Conservation (phyloP, 1,140 invertebrate species). For the Leptinotarsa undecemlineata region DNA sequence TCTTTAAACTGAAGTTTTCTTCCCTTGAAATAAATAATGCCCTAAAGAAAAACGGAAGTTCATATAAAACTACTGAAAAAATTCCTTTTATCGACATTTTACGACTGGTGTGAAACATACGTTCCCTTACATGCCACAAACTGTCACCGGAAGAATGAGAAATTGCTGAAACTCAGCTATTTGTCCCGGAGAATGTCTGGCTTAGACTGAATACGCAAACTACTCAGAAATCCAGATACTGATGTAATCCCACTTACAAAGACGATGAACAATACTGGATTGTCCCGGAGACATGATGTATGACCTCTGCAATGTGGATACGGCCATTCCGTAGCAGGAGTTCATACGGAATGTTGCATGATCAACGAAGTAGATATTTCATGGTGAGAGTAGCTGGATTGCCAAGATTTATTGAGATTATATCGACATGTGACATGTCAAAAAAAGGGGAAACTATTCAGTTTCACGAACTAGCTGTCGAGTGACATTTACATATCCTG, state of each 20-base stretch:
- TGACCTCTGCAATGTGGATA: not conserved
- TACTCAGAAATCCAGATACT: conserved; percentile 1
- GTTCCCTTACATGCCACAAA: not conserved
- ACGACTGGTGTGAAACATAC: not conserved
- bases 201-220: not conserved
- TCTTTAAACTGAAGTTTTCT: too few species aligned
- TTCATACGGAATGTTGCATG: conserved; percentile 1
- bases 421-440: too few species aligned
- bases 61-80: not conserved
- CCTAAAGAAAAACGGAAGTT: not conserved
- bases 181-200: not conserved
- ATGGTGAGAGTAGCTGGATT: too few species aligned
- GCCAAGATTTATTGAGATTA: too few species aligned
- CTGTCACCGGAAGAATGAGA: not conserved
- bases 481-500: too few species aligned
- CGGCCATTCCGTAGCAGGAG: not conserved
- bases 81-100: not conserved
- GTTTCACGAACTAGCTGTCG: too few species aligned
- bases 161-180: conserved; percentile 3
- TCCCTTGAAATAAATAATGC: not conserved
- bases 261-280: not conserved
- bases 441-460: too few species aligned
- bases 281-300: not conserved
- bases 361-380: not conserved
- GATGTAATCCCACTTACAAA: conserved; percentile 1